Evolutionary conservation across 2,113 vertebrate genomes (phyloP).

Genomic region (Nibea albiflora): DNA sequence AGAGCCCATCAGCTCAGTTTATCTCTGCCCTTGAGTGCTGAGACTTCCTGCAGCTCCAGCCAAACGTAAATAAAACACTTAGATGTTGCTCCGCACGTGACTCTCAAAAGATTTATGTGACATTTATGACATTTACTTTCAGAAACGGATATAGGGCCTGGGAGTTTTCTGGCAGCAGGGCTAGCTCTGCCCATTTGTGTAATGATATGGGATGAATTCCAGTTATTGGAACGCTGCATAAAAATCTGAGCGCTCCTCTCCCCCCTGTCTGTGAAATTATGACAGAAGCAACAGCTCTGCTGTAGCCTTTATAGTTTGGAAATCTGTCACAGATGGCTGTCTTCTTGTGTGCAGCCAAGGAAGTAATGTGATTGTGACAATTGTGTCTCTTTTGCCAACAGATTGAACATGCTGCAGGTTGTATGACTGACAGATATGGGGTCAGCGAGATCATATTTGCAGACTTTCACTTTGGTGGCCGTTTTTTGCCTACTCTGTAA

Average conservation of each 20-base stretch:
- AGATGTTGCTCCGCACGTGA: slow-evolving; percentile 65
- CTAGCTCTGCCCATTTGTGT: slow-evolving; percentile 73
- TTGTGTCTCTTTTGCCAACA: slow-evolving; percentile 70
- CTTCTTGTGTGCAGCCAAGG: slow-evolving; percentile 54
- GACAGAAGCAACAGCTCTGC: slow-evolving; percentile 67
- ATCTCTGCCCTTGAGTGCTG: slow-evolving; percentile 64
- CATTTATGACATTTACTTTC: slow-evolving; percentile 75
- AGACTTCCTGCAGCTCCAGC: slow-evolving; percentile 41
- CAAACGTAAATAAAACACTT: slow-evolving; percentile 74
- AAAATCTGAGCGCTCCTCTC: slow-evolving; percentile 51
- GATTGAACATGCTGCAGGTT: slow-evolving; percentile 74
- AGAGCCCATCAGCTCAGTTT: slow-evolving; percentile 41
- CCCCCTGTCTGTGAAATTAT: slow-evolving; percentile 60
- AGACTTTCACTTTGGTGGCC: slow-evolving; percentile 61
- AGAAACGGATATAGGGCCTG: slow-evolving; percentile 48
- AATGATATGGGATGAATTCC: slow-evolving; percentile 81
- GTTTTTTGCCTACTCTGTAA: slow-evolving; percentile 77
- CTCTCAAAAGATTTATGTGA: slow-evolving; percentile 73
- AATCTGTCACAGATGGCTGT: slow-evolving; percentile 73
- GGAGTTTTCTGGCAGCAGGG: slow-evolving; percentile 65
- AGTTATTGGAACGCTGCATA: slow-evolving; percentile 77
- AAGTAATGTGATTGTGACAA: slow-evolving; percentile 72
- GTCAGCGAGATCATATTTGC: slow-evolving; percentile 58
- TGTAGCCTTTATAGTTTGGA: slow-evolving; percentile 57
- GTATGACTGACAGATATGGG: slow-evolving; percentile 81